Conservation (phyloP, 2,113 vertebrate genomes). For the Lycaon pictus region DNA sequence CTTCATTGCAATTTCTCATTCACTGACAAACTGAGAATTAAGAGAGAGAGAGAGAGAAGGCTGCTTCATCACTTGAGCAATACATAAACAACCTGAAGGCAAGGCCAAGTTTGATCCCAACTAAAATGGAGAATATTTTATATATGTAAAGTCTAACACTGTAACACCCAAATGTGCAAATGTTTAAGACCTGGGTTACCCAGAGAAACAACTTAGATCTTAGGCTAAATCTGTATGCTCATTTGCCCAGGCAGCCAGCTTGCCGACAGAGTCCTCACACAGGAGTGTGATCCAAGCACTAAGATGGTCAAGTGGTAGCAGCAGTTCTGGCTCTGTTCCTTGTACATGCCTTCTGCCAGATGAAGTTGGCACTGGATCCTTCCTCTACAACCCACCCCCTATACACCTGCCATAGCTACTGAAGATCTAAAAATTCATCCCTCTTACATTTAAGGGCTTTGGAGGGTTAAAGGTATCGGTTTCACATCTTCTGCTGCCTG, state of each 20-base stretch:
- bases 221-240: background rate
- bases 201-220: background rate
- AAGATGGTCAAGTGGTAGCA: accelerated
- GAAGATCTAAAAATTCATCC: background rate
- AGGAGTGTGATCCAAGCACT: background rate
- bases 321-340: background rate
- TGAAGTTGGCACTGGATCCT: background rate
- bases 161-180: background rate
- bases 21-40: conserved; percentile 37
- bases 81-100: background rate
- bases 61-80: background rate
- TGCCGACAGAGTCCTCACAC: background rate
- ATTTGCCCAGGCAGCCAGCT: background rate
- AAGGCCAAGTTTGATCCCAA: background rate
- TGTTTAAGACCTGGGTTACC: background rate
- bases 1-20: conserved; percentile 53
- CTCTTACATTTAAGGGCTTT: background rate
- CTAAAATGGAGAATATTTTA: background rate
- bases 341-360: background rate
- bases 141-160: background rate
- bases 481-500: background rate
- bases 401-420: background rate
- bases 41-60: too few species aligned
- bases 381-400: background rate
- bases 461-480: background rate